Evolutionary conservation across 2,888 invertebrate genomes (phyloP), one percentile per base, ranked within the genome.

Genomic region (Apeira syringaria): DNA sequence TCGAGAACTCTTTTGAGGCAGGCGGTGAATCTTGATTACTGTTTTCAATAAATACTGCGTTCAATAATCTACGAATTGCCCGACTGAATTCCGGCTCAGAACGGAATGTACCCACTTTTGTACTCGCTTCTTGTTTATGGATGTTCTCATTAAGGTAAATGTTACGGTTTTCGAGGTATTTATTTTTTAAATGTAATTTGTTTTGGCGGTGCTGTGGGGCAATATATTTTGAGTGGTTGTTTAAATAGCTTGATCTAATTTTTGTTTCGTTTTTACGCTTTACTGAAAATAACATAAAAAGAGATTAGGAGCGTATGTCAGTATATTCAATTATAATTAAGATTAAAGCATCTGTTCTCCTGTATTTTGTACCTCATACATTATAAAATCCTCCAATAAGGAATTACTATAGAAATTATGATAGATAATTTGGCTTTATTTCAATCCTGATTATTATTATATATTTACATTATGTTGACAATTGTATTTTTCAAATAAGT

Each of bases 111-210:
- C 54, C 52, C 59, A 53, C 53, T 59, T 57, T 51, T 50, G 64
- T 61, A 58, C 59, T 58, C 28, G 61, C 68, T 66, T 64, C 65
- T 59, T 71, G 68, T 85, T 85, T 83, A 86, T 69, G 74, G 74
- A 78, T 74, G 77, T 83, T 74, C 79, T 76, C 78, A 80, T 84
- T 85, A 80, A 68, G 71, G 69, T 80, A 77, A 82, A 76, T 68
- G 77, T 73, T 74, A 71, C 64, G 68, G 64, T 65, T 71, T 64
- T 56, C 43, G 45, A 41, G 48, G 58, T 64, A 61, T 68, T 70
- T 68, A 67, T 68, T 68, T 68, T 17, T 65, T 62, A 57, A 59
- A 64, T 52, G 61, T 60, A 62, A 67, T 59, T 65, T 61, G 56
- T 40, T 61, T 60, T 45, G 11, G 34, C 34, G 47, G 45, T 41